Conservation (phyloP, 53 echinoderm and acorn worm species). For the Astropecten irregularis region DNA sequence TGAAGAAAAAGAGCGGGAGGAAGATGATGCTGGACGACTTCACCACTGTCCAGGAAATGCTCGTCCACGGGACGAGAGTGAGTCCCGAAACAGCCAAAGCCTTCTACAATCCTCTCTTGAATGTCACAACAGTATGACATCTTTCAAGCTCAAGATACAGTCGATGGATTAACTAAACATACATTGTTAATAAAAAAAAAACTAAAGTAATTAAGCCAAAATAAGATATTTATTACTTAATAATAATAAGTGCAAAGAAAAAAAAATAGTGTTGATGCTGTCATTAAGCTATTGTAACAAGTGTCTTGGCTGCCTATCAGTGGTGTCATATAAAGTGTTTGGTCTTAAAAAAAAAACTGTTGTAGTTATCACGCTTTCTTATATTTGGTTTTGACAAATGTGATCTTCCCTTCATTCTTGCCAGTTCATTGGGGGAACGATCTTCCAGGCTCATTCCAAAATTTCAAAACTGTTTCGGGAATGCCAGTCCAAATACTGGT, state of each 20-base stretch:
- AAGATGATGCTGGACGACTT: constrained; percentile 95
- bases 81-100: constrained; percentile 94
- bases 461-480: no score
- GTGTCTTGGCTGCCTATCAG: not conserved
- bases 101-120: constrained; percentile 88
- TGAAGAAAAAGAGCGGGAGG: constrained; percentile 86
- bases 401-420: constrained; percentile 32
- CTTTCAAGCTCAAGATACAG: no score
- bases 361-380: not conserved
- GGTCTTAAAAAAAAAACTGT: not conserved
- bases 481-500: no score
- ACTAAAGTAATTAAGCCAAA: constrained; percentile 14
- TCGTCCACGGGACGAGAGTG: constrained; percentile 87
- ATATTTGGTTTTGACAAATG: not conserved
- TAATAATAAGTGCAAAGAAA: constrained; percentile 33
- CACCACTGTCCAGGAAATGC: constrained; percentile 96
- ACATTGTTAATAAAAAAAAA: not conserved
- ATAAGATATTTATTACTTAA: constrained; percentile 34
- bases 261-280: constrained; percentile 2
- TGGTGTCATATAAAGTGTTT: not conserved
- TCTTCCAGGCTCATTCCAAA: no score
- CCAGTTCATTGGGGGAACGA: constrained; percentile 38
- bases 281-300: not conserved
- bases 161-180: no score
- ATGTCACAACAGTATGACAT: constrained; percentile 96